These are phyloP conservation scores for Rhyacophila evoluta DNA, from an alignment of 2,888 invertebrate species.

Conservation along the genomic window DNA sequence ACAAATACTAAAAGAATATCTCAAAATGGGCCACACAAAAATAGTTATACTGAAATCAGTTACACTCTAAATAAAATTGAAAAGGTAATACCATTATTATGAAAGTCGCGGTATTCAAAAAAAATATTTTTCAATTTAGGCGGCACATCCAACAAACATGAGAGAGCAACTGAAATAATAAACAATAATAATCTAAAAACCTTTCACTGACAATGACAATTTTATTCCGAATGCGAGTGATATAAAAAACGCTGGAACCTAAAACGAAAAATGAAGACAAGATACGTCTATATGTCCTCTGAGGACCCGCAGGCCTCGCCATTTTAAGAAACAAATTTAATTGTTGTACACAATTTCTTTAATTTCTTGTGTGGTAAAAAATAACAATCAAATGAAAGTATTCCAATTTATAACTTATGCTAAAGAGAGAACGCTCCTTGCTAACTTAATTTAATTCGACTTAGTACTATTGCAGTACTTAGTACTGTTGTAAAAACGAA, in stretches of 20 bases:
- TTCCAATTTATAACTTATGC: no score
- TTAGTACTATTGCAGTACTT: no score
- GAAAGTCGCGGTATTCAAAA: neutral
- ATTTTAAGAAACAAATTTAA: neutral
- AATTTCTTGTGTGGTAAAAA: neutral
- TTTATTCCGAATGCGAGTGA: neutral
- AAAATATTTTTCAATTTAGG: conserved; percentile 29
- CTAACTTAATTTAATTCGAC: no score
- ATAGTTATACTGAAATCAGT: neutral
- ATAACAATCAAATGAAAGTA: no score
- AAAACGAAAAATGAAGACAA: neutral
- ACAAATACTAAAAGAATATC: neutral
- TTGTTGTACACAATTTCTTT: neutral
- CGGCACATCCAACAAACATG: conserved; percentile 37
- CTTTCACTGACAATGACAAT: conserved; percentile 47
- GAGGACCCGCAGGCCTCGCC: neutral
- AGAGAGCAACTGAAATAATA: conserved; percentile 6
- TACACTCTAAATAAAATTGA: conserved; percentile 10
- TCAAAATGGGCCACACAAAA: neutral
- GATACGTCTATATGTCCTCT: neutral
- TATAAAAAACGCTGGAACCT: neutral
- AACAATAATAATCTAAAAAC: conserved; percentile 34
- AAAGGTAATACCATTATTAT: neutral
- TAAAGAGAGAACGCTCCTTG: no score
- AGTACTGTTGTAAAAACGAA: no score